Percentiles rank a stretch among this genome's conserved stretches.
phyloP scores from a whole-genome alignment of 2,888 invertebrate genomes.

The Synanthedon tipuliformis region DNA sequence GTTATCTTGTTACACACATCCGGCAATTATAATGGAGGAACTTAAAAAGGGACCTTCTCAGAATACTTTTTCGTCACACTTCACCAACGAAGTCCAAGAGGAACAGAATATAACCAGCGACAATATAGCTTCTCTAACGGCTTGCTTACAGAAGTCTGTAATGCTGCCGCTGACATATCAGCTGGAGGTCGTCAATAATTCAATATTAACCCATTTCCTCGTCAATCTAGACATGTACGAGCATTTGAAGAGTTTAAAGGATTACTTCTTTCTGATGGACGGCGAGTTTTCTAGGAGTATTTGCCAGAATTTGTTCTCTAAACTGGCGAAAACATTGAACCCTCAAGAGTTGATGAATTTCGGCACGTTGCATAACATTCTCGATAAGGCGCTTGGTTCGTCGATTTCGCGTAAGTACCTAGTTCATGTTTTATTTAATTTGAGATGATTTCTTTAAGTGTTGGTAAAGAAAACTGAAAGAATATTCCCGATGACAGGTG shows the following conservation, averaged over 20 bases:
- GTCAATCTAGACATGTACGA: slow-evolving; percentile 75
- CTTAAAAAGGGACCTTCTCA: slow-evolving; percentile 50
- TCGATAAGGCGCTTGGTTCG: slow-evolving; percentile 76
- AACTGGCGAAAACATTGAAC: slow-evolving; percentile 73
- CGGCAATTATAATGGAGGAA: slow-evolving; percentile 48
- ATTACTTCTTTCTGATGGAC: slow-evolving; percentile 83
- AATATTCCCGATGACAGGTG: too few relatives aligned
- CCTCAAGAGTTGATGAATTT: slow-evolving; percentile 78
- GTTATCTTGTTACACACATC: slow-evolving; percentile 45
- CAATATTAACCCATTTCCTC: slow-evolving; percentile 77
- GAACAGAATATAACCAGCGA: slow-evolving; percentile 37
- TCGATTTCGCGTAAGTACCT: slow-evolving; percentile 71
- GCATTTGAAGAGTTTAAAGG: slow-evolving; percentile 79
- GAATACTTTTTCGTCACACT: slow-evolving; percentile 47
- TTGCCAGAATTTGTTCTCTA: slow-evolving; percentile 76
- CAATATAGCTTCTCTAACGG: slow-evolving; percentile 63
- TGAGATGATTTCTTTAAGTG: neutral
- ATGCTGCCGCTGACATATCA: slow-evolving; percentile 77
- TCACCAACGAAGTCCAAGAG: slow-evolving; percentile 26
- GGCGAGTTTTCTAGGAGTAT: slow-evolving; percentile 82
- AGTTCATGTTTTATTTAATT: neutral
- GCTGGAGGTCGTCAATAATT: slow-evolving; percentile 77
- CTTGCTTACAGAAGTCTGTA: slow-evolving; percentile 75
- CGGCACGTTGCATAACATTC: slow-evolving; percentile 75
- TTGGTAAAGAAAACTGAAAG: neutral